Evolutionary conservation across 2,797 vertebrate species (phyloP).

Genomic region (Sebastes nivosus): DNA sequence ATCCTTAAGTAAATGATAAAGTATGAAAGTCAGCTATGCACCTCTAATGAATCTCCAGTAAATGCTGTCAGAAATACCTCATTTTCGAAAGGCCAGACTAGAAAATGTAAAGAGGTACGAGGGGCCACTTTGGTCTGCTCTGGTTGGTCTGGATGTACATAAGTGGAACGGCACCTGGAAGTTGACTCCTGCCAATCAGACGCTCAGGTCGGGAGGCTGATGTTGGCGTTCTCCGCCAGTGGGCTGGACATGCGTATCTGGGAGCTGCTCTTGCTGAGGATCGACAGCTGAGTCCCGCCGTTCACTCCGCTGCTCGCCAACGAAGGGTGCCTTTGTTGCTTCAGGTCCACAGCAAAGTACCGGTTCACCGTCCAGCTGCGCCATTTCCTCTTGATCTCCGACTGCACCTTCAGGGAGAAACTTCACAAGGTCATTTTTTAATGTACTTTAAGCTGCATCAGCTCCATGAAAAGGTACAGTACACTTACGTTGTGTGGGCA

Average conservation of each 20-base stretch:
- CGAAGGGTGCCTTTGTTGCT: slow-evolving; percentile 94
- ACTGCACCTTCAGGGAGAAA: slow-evolving; percentile 98
- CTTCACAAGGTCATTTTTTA: slow-evolving; percentile 89
- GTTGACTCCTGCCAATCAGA: slow-evolving; percentile 52
- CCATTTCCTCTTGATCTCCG: slow-evolving; percentile 99
- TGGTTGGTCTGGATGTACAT: slow-evolving; percentile 57
- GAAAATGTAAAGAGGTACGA: slow-evolving; percentile 31
- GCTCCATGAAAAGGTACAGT: slow-evolving; percentile 62
- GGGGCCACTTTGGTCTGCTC: slow-evolving; percentile 73
- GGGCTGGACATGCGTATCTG: slow-evolving; percentile 99
- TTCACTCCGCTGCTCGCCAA: slow-evolving; percentile 98
- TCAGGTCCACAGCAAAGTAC: slow-evolving; percentile 99
- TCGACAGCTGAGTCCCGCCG: slow-evolving; percentile 97
- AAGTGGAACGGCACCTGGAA: slow-evolving; percentile 48
- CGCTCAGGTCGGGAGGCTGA: slow-evolving; percentile 91
- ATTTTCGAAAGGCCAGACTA: slow-evolving; percentile 40
- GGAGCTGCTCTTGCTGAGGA: slow-evolving; percentile 99
- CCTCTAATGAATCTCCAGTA: slow-evolving; percentile 12
- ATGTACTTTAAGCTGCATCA: slow-evolving; percentile 82
- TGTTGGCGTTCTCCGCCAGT: slow-evolving; percentile 91
- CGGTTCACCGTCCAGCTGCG: slow-evolving; percentile 99
- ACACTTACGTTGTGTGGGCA: background rate
- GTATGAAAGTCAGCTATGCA: slow-evolving; percentile 12
- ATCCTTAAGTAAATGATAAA: background rate
- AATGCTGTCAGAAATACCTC: slow-evolving; percentile 44